Evolutionary conservation across 2,888 invertebrate species (phyloP).

Genomic region (Harpalus rubripes): DNA sequence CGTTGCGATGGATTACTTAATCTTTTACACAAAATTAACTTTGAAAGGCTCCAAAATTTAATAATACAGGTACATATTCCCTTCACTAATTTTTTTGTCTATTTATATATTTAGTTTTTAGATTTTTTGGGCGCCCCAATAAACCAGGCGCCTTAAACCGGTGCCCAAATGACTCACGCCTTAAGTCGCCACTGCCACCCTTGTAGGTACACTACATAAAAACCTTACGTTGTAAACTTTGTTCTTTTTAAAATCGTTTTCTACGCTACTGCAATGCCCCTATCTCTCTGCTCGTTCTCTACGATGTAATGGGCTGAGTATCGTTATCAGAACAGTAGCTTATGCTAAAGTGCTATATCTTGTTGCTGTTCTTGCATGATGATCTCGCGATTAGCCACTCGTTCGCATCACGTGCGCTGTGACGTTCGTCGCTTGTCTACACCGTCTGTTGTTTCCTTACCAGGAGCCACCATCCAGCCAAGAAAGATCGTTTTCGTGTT

Average conservation of each 20-base stretch:
- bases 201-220: no score
- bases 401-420: constrained; percentile 16
- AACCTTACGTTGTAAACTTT: not conserved
- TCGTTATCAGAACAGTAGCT: constrained; percentile 63
- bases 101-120: no score
- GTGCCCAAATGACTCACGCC: no score
- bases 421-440: constrained; percentile 3
- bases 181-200: no score
- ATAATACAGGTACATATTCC: no score
- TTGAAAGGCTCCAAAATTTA: no score
- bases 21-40: no score
- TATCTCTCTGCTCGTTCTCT: not conserved
- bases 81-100: no score
- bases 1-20: no score
- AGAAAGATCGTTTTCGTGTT: not conserved
- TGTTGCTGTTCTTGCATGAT: constrained; percentile 52
- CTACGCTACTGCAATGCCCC: not conserved
- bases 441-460: not conserved
- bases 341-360: constrained; percentile 65
- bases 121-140: no score
- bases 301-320: constrained; percentile 18
- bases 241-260: not conserved
- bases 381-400: constrained; percentile 55
- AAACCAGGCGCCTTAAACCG: no score
- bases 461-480: not conserved